A percentile compares a stretch with the other conserved stretches of the same genome.
Conservation (phyloP, 2,113 vertebrate genomes). For the Erpornis zantholeuca region DNA sequence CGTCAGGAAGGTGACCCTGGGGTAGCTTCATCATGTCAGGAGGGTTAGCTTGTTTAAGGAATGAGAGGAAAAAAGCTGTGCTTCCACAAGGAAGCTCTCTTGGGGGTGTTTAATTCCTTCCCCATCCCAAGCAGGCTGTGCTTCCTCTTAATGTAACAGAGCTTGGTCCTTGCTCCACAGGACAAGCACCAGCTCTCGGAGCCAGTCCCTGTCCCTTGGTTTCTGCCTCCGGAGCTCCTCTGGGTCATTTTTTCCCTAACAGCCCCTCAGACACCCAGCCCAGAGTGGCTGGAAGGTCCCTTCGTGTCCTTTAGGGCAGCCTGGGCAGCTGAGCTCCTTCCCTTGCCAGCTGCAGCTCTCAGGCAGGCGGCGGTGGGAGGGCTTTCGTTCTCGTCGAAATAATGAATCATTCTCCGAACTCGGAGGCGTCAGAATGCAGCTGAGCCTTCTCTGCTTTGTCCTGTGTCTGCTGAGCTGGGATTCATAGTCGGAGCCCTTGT, state of each 20-base stretch:
- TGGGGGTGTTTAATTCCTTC: not conserved
- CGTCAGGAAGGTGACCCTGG: not conserved
- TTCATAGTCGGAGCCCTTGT: not conserved
- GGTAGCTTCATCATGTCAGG: not conserved
- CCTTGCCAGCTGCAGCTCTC: slow-evolving; percentile 32
- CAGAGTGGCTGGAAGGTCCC: not conserved
- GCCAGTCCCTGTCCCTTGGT: not conserved
- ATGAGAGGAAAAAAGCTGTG: not conserved
- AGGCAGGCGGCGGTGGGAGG: not conserved
- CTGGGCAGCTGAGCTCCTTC: not conserved
- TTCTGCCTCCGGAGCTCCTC: not conserved
- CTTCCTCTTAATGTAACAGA: not conserved
- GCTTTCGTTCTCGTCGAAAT: not conserved
- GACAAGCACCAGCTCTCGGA: not conserved
- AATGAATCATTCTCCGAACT: slow-evolving; percentile 51
- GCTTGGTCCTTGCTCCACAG: not conserved
- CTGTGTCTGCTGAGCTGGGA: slow-evolving; percentile 8
- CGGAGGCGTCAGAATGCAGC: slow-evolving; percentile 40
- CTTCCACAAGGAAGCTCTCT: not conserved
- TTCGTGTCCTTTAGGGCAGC: not conserved
- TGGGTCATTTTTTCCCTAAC: not conserved
- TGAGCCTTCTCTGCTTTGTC: slow-evolving; percentile 43
- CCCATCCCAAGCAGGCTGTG: not conserved
- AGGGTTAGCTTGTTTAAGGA: not conserved
- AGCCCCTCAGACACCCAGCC: not conserved